A percentile compares a stretch with the other conserved stretches of the same genome.
Conservation (phyloP, 2,797 vertebrate genomes). For the Halcyon chelicuti region DNA sequence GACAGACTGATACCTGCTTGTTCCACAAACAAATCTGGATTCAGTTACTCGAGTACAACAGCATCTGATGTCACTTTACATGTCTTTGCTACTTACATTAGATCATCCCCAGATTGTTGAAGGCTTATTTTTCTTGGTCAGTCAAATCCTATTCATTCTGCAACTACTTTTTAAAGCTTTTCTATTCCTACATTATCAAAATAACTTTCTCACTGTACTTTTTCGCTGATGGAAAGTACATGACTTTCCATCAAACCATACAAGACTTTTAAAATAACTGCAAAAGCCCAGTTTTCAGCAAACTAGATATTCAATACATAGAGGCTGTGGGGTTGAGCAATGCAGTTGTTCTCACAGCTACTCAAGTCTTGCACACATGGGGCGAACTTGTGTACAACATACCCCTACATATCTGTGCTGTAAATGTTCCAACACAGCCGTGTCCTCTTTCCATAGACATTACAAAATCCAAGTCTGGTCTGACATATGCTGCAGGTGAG, state of each 20-base stretch:
- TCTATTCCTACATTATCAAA: background rate
- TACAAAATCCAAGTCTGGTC: background rate
- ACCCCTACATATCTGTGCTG: background rate
- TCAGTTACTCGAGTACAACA: background rate
- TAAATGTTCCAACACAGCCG: accelerated
- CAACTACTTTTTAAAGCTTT: background rate
- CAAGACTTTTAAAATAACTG: background rate
- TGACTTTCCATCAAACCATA: background rate
- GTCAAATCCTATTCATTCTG: background rate
- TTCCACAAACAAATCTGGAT: background rate
- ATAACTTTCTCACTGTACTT: background rate
- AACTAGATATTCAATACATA: accelerated
- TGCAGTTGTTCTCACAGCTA: background rate
- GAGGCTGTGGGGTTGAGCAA: background rate
- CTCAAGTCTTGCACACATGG: background rate
- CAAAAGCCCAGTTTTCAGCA: background rate
- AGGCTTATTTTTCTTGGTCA: background rate
- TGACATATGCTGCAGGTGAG: background rate
- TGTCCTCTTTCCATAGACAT: background rate
- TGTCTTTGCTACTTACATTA: background rate
- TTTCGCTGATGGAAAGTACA: background rate
- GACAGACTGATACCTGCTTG: background rate
- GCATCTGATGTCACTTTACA: background rate
- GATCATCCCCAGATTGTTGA: background rate
- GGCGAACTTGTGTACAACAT: background rate